Evolutionary conservation across 2,888 invertebrate species (phyloP).

Genomic region (Cylindroiulus punctatus): DNA sequence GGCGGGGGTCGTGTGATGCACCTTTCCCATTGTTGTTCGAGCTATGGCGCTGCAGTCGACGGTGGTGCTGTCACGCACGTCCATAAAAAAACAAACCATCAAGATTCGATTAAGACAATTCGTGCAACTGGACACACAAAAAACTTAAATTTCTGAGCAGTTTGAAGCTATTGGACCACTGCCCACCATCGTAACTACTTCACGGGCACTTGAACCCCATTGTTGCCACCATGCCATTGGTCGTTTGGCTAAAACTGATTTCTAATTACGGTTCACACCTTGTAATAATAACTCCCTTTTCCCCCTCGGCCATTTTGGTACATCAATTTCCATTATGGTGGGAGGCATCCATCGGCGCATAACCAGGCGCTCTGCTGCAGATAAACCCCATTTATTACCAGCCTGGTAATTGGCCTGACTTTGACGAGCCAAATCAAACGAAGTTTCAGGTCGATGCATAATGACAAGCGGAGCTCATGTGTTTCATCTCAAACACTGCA

Average conservation of each 20-base stretch:
- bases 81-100: background rate
- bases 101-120: conserved; percentile 42
- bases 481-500: background rate
- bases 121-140: background rate
- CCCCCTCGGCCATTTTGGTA: background rate
- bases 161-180: background rate
- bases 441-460: background rate
- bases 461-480: background rate
- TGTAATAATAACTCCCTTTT: background rate
- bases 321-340: conserved; percentile 30
- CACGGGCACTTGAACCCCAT: background rate
- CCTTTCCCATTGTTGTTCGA: conserved; percentile 4
- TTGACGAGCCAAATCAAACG: conserved; percentile 9
- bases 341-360: conserved; percentile 13
- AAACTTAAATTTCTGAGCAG: background rate
- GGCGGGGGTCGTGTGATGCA: background rate
- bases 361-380: background rate
- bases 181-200: background rate
- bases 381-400: background rate
- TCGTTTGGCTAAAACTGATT: conserved; percentile 20
- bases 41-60: background rate
- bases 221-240: background rate
- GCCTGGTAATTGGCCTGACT: background rate
- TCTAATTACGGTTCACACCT: conserved; percentile 47
- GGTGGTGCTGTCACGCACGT: background rate